Conservation (phyloP, 2,888 invertebrate genomes). For the Oscheius onirici region DNA sequence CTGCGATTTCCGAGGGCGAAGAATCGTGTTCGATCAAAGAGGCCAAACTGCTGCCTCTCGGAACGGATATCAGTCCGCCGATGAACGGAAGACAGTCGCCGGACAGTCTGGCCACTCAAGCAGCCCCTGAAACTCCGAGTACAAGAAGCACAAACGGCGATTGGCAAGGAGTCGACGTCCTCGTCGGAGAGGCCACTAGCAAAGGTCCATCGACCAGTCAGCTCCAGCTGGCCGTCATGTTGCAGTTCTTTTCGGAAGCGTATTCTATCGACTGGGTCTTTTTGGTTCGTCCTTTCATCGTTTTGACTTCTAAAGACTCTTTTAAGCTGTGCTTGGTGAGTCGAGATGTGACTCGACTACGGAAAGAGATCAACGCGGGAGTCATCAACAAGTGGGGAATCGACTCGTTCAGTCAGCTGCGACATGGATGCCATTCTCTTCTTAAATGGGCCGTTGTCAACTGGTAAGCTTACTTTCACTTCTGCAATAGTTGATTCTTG, state of each 20-base stretch:
- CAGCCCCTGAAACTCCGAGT: constrained; percentile 35
- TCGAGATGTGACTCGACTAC: constrained; percentile 56
- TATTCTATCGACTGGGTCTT: constrained; percentile 65
- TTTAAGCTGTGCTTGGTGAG: constrained; percentile 59
- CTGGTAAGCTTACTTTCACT: constrained; percentile 46
- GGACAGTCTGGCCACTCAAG: constrained; percentile 26
- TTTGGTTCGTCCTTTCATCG: constrained; percentile 49
- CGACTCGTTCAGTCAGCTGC: constrained; percentile 42
- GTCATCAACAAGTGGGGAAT: constrained; percentile 42
- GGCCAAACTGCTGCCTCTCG: constrained; percentile 25
- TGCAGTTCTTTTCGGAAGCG: constrained; percentile 54
- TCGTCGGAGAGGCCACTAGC: constrained; percentile 41
- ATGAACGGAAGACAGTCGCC: constrained; percentile 15
- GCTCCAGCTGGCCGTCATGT: constrained; percentile 50
- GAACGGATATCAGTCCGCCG: background rate
- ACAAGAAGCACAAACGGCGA: constrained; percentile 43
- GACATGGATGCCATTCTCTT: constrained; percentile 53
- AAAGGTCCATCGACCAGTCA: constrained; percentile 42
- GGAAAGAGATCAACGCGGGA: constrained; percentile 42
- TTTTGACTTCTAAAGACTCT: too few species aligned
- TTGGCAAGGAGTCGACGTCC: constrained; percentile 47
- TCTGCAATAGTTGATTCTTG: too few species aligned
- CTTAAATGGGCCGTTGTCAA: constrained; percentile 61
- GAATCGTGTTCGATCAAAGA: constrained; percentile 21
- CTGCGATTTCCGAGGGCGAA: constrained; percentile 4